Evolutionary conservation across 2,797 vertebrate genomes (phyloP).

Genomic region (Pseudocheirus occidentalis): DNA sequence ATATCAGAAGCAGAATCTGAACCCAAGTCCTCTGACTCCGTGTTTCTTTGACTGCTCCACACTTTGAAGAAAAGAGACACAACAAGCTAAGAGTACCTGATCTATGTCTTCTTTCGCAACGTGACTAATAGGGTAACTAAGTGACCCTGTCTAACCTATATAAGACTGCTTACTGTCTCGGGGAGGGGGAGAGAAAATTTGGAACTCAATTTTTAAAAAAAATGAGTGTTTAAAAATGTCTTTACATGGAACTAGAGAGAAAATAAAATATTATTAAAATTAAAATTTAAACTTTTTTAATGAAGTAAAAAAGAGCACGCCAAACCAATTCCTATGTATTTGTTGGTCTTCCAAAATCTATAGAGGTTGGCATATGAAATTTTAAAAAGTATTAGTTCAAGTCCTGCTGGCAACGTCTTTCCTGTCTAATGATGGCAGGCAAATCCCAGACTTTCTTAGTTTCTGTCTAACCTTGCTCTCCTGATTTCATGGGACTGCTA

Average conservation of each 20-base stretch:
- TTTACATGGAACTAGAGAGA: neutral
- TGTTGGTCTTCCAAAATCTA: neutral
- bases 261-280: neutral
- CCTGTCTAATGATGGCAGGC: neutral
- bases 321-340: neutral
- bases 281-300: neutral
- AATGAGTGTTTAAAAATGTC: neutral
- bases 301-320: neutral
- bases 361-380: neutral
- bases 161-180: neutral
- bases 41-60: neutral
- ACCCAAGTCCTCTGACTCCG: neutral
- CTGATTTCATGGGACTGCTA: neutral
- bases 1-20: neutral
- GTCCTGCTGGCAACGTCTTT: neutral
- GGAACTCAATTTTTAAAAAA: neutral
- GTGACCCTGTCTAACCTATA: neutral
- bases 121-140: neutral
- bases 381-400: neutral
- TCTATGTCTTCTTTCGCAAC: neutral
- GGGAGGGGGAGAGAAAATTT: neutral
- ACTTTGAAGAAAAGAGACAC: neutral
- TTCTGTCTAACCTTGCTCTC: neutral
- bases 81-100: neutral
- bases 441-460: neutral